Evolutionary conservation across 2,113 vertebrate species (phyloP), one percentile per base, ranked within the genome.

Genomic region (mouse (Mus musculus)): DNA sequence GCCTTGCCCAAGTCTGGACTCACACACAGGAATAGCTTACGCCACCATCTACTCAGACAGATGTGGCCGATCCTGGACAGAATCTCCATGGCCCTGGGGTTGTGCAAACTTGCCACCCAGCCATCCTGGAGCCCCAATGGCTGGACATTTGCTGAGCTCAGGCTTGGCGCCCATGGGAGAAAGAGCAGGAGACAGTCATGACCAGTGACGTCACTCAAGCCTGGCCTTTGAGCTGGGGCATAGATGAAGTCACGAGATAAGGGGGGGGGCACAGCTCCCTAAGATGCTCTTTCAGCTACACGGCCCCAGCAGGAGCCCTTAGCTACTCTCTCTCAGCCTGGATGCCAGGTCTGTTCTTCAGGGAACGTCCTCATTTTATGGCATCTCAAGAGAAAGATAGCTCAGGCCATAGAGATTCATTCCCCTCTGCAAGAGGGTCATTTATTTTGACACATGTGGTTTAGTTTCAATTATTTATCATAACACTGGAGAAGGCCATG

Each of bases 161-260:
- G 59, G 52, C 9, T 30, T 11, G 0, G 0, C 0, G 33, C 54
- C 0, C 0, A 3, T 1, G 17, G 54, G 28, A 4, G 54, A 4
- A 7, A 14, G 67, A 46, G 54, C 2, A n/a, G 56, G 52, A 26
- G n/a, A 30, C 39, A 46, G 54, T 19, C 54, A 46, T 33, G n/a
- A 28, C 28, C n/a, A 36, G 54, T 17, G 26, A 33, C 0, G 1
- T 36, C 7, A 28, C 36, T 65, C 1, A 67, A 20, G 17, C 7
- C 3, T 7, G 52, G 84, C 22, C 78, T 30, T 24, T 26, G 42
- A 65, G 67, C 11, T 22, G 89, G 33, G 10, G 39, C 39, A 30
- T 13, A 26, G 0, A 19, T 1, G 1, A 67, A 49, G 28, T 20
- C 84, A 69, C 59, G 39, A 65, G n/a, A 65, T 19, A 49, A 49